Percentiles rank a stretch among this genome's conserved stretches.
Evolutionary conservation across 2,797 vertebrate species (phyloP).

Genomic region (Cyprinodon diabolis): DNA sequence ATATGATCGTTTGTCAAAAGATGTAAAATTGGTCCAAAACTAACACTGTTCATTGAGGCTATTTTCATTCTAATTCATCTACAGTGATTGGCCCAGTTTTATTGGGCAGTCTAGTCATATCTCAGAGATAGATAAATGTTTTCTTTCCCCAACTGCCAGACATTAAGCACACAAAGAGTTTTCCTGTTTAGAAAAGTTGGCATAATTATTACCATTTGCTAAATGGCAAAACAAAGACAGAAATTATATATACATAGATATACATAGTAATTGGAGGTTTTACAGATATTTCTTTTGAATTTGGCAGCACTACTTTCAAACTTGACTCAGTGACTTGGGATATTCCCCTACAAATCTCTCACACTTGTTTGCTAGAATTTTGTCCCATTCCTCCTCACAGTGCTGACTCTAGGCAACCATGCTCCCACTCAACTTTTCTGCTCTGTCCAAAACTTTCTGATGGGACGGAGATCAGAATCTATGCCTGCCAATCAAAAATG

Average conservation of each 20-base stretch:
- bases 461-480: not conserved
- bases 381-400: not conserved
- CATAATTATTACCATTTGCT: not conserved
- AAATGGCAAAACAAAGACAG: not conserved
- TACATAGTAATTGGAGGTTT: not conserved
- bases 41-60: not conserved
- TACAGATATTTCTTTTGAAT: not conserved
- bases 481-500: not conserved
- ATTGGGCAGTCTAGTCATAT: not conserved
- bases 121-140: not conserved
- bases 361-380: not conserved
- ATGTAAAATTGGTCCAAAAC: not conserved
- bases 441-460: not conserved
- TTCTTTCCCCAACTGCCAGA: no score
- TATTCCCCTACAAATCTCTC: not conserved
- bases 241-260: not conserved
- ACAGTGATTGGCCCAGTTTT: not conserved
- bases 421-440: not conserved
- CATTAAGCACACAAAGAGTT: not conserved
- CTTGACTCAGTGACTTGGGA: not conserved
- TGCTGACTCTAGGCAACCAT: not conserved
- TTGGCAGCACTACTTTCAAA: not conserved
- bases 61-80: not conserved
- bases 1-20: not conserved
- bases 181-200: not conserved